These are phyloP conservation scores for Atrichornis clamosus DNA, from an alignment of 2,113 vertebrate genomes.

Conservation along the genomic window DNA sequence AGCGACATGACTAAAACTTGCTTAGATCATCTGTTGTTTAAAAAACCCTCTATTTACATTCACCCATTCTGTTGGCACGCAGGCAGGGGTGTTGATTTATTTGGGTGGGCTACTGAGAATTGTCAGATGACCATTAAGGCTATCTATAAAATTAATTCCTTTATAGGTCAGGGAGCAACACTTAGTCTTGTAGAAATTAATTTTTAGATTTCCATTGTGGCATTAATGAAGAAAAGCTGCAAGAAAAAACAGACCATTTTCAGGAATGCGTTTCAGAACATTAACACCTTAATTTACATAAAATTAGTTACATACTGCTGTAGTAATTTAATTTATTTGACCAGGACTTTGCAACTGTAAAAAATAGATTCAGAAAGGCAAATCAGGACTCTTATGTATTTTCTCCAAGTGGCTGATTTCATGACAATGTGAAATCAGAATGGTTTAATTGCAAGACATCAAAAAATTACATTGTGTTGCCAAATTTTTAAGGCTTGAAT, in stretches of 20 bases:
- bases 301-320: slow-evolving; percentile 95
- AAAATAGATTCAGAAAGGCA: slow-evolving; percentile 84
- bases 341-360: slow-evolving; percentile 81
- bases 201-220: slow-evolving; percentile 59
- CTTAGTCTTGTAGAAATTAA: slow-evolving; percentile 64
- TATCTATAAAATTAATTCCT: slow-evolving; percentile 57
- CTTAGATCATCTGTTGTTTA: not conserved
- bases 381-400: slow-evolving; percentile 74
- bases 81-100: slow-evolving; percentile 47
- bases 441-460: slow-evolving; percentile 72
- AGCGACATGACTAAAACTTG: not conserved
- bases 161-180: slow-evolving; percentile 26
- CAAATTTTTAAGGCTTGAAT: slow-evolving; percentile 26
- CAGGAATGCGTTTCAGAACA: slow-evolving; percentile 90
- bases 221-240: slow-evolving; percentile 77
- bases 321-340: slow-evolving; percentile 96
- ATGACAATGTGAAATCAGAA: slow-evolving; percentile 70
- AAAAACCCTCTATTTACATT: not conserved
- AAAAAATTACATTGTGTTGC: not conserved
- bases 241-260: slow-evolving; percentile 83
- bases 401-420: slow-evolving; percentile 80
- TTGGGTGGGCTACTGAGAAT: slow-evolving; percentile 32
- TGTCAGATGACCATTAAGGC: slow-evolving; percentile 37
- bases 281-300: slow-evolving; percentile 98
- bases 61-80: not conserved